These are phyloP conservation scores for Drosophila burlai DNA, from an alignment of 1,140 invertebrate genomes.

Conservation along the genomic window DNA sequence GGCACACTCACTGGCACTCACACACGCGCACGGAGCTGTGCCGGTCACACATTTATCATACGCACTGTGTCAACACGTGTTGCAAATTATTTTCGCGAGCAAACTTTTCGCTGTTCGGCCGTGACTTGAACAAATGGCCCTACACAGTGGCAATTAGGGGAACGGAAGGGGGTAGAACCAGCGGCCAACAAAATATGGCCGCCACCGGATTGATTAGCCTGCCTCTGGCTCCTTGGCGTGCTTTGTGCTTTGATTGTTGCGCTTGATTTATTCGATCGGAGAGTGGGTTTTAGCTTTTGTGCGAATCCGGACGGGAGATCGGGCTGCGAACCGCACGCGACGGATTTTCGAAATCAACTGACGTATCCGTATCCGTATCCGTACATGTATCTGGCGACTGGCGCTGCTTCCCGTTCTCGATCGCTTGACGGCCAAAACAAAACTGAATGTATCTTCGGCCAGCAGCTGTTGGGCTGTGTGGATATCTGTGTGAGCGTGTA, in stretches of 20 bases:
- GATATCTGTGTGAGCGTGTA: neutral
- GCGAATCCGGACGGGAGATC: slow-evolving; percentile 35
- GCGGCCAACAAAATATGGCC: slow-evolving; percentile 37
- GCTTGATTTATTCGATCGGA: slow-evolving; percentile 20
- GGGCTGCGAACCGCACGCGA: slow-evolving; percentile 66
- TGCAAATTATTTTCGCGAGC: slow-evolving; percentile 56
- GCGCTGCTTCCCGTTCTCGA: slow-evolving; percentile 10
- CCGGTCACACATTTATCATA: slow-evolving; percentile 54
- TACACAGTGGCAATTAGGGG: slow-evolving; percentile 38
- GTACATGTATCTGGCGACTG: slow-evolving; percentile 8
- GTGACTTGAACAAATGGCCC: slow-evolving; percentile 65
- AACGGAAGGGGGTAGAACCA: slow-evolving; percentile 16
- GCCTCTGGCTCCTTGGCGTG: slow-evolving; percentile 4
- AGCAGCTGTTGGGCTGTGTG: slow-evolving; percentile 7
- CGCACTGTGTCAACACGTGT: slow-evolving; percentile 79
- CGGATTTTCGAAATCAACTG: slow-evolving; percentile 59
- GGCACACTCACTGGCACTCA: slow-evolving; percentile 18
- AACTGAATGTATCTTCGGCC: slow-evolving; percentile 14
- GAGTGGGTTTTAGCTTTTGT: slow-evolving; percentile 33
- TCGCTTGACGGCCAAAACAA: slow-evolving; percentile 16
- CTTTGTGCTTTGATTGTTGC: slow-evolving; percentile 32
- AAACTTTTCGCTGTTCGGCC: slow-evolving; percentile 49
- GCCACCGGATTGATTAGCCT: slow-evolving; percentile 29
- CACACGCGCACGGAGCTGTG: slow-evolving; percentile 3
- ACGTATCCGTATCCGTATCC: slow-evolving; percentile 35